Base-by-base conservation (phyloP, 2,888 invertebrate genomes). In the Drosophila atripex region DNA sequence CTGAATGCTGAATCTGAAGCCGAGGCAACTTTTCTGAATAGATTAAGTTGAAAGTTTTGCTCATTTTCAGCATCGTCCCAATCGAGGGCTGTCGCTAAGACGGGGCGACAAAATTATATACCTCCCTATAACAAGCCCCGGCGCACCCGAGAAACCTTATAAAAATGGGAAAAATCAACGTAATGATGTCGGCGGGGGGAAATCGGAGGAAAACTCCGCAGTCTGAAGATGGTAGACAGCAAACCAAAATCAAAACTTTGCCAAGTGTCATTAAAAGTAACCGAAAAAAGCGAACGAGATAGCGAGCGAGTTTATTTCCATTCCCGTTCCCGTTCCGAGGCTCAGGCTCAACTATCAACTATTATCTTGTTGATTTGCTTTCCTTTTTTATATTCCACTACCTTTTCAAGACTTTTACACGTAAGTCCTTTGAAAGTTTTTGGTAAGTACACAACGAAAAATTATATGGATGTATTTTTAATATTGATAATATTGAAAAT, bases 11-110 rank as follows among this genome's bases (percentile, higher is more conserved):
- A 5, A 14, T 49, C 38, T 46, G 54, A 54, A 47, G 57, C 59
- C 73, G 68, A 77, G 71, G 63, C 71, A 84, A 84, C 86, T 84
- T 84, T 35, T 84, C 73, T 83, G 88, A 87, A 87, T 89, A 87
- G 89, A 90, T 89, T 89, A 89, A 86, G 88, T 86, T 80, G 74
- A 88, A 89, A 86, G 87, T 90, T 86, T 88, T 88, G 71, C 76
- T 82, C 78, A 84, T 85, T 86, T 88, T 82, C 82, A 78, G 86
- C 85, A 84, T 75, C 72, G 85, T 71, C 73, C 69, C 80, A 77
- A 80, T 86, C 71, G 63, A 69, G 71, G 65, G 72, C 53, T 64
- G 65, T 70, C 66, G 69, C 75, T 72, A 68, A 77, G 70, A 63
- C 77, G 47, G 51, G 59, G 69, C 68, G 46, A 63, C 70, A 70